phyloP scores from a whole-genome alignment of 2,797 vertebrate genomes.

The Acomys russatus region DNA sequence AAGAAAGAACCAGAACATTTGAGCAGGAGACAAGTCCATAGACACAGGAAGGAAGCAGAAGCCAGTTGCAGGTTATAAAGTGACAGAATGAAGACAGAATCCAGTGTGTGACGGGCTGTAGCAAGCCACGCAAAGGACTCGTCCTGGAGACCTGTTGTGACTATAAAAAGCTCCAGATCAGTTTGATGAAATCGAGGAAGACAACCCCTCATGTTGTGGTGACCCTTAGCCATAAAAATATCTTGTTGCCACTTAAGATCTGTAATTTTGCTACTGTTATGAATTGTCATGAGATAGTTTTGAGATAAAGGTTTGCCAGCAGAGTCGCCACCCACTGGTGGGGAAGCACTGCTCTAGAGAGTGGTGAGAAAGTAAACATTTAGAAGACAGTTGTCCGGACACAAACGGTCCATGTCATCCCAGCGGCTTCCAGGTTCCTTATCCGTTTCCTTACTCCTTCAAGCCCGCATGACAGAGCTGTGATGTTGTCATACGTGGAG shows the following conservation, averaged over 20 bases:
- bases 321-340: background rate
- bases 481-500: rapidly evolving
- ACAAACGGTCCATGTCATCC: too few species aligned
- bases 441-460: rapidly evolving
- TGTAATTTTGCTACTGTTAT: background rate
- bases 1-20: background rate
- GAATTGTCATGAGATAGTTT: background rate
- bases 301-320: background rate
- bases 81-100: background rate
- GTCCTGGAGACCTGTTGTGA: background rate
- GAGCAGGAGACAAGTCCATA: background rate
- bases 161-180: background rate
- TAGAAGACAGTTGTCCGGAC: background rate
- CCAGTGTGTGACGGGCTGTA: background rate
- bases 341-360: background rate
- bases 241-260: background rate
- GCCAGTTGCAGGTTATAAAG: background rate
- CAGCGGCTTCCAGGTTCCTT: background rate
- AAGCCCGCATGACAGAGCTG: rapidly evolving
- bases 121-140: background rate
- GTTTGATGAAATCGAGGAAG: background rate
- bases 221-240: background rate
- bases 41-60: background rate
- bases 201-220: background rate
- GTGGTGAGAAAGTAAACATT: background rate